phyloP scores from a whole-genome alignment of 2,797 vertebrate species.

The Hapalemur alaotrensis region DNA sequence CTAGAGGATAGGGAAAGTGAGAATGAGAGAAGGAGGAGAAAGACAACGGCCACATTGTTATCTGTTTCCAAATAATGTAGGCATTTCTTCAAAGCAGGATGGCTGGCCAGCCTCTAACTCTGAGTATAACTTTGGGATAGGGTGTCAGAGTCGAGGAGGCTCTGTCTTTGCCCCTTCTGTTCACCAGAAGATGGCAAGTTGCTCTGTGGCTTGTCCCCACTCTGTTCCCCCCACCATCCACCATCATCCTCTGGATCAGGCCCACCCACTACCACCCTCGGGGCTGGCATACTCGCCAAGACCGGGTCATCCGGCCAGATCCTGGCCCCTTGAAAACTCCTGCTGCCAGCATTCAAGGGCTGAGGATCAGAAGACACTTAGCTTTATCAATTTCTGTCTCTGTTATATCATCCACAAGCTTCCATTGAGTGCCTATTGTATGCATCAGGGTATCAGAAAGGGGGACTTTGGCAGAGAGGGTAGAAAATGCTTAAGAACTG shows the following conservation, averaged over 20 bases:
- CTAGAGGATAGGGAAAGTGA: constrained; percentile 52
- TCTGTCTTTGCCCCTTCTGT: background rate
- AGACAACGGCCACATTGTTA: constrained; percentile 81
- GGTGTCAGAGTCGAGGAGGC: background rate
- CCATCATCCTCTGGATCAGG: background rate
- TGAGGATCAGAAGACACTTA: background rate
- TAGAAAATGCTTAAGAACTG: background rate
- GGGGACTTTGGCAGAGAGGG: background rate
- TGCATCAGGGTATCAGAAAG: background rate
- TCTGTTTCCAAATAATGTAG: constrained; percentile 77
- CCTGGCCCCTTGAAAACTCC: background rate
- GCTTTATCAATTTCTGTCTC: background rate
- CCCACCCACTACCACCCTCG: background rate
- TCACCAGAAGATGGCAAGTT: constrained; percentile 49
- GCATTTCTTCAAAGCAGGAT: constrained; percentile 77
- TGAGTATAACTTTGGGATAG: constrained; percentile 23
- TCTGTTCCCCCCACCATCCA: background rate
- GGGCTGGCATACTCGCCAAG: background rate
- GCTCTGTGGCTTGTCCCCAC: background rate
- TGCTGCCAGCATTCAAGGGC: background rate
- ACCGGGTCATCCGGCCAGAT: background rate
- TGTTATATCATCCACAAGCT: background rate
- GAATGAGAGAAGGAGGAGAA: constrained; percentile 61
- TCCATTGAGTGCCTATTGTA: background rate
- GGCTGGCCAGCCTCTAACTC: background rate